Conservation (phyloP, 2,113 vertebrate genomes). For the Microcebus tavaratra region DNA sequence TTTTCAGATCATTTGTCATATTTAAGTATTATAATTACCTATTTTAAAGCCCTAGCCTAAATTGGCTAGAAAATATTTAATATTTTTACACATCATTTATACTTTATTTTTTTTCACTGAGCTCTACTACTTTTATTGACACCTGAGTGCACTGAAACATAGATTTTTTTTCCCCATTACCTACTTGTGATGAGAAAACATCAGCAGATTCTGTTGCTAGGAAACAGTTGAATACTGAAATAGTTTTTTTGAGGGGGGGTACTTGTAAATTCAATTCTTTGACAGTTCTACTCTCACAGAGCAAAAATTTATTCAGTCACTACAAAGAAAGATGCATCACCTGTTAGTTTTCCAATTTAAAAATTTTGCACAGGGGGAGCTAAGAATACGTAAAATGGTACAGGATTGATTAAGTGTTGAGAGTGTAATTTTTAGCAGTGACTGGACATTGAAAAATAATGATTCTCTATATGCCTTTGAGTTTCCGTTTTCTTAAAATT, state of each 20-base stretch:
- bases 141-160: constrained; percentile 64
- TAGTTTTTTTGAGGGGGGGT: constrained; percentile 22
- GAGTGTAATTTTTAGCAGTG: constrained; percentile 65
- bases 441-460: constrained; percentile 49
- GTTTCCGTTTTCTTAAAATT: constrained; percentile 53
- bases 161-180: constrained; percentile 75
- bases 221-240: constrained; percentile 77
- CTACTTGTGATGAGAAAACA: constrained; percentile 76
- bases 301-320: constrained; percentile 75
- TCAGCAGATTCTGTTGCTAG: constrained; percentile 82
- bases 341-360: constrained; percentile 75
- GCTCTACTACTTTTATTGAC: constrained; percentile 58
- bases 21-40: constrained; percentile 1
- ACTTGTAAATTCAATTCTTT: constrained; percentile 80
- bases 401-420: constrained; percentile 65
- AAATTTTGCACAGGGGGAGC: constrained; percentile 52
- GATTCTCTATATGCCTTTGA: constrained; percentile 6
- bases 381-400: constrained; percentile 48
- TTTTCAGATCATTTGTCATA: not conserved
- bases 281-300: constrained; percentile 71
- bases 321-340: constrained; percentile 73
- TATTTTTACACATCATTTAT: constrained; percentile 23
- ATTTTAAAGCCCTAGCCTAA: not conserved
- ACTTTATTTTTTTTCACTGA: constrained; percentile 2
- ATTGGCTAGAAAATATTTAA: constrained; percentile 17